A percentile compares a stretch with the other conserved stretches of the same genome.
Conservation (phyloP, 2,888 invertebrate genomes). For the Sphecodes monilicornis region DNA sequence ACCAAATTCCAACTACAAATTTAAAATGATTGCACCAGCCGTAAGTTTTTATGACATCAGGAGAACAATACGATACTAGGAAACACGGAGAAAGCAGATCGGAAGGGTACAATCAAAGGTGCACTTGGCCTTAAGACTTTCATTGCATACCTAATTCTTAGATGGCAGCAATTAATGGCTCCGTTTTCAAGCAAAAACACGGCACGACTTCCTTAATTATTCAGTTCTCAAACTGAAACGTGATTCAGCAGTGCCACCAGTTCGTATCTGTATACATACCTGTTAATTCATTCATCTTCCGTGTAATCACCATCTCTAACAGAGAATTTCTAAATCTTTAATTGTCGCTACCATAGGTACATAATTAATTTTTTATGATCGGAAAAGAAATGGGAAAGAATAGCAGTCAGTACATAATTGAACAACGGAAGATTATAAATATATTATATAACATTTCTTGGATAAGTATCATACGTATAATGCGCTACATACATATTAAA, state of each 20-base stretch:
- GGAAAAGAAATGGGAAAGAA: not conserved
- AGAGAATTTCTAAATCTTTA: not conserved
- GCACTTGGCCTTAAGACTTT: constrained; percentile 24
- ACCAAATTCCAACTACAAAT: not conserved
- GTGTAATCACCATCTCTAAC: not conserved
- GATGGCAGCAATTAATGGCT: constrained; percentile 16
- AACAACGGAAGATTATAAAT: not conserved
- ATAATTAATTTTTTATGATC: not conserved
- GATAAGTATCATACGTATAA: not conserved
- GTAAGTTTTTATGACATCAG: not conserved
- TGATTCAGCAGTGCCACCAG: not conserved
- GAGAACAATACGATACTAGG: constrained; percentile 13
- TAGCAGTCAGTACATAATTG: not conserved
- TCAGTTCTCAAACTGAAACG: not conserved
- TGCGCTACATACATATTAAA: not conserved
- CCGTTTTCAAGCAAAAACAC: not conserved
- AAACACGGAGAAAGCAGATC: constrained; percentile 40
- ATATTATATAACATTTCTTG: not conserved
- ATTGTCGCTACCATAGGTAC: not conserved
- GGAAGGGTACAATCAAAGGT: constrained; percentile 20
- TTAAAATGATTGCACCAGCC: not conserved
- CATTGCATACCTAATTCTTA: constrained; percentile 18
- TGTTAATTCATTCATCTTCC: not conserved
- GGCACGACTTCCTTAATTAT: constrained; percentile 10
- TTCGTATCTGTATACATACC: not conserved